Evolutionary conservation across 2,797 vertebrate species (phyloP).

Genomic region (Anniella stebbinsi): DNA sequence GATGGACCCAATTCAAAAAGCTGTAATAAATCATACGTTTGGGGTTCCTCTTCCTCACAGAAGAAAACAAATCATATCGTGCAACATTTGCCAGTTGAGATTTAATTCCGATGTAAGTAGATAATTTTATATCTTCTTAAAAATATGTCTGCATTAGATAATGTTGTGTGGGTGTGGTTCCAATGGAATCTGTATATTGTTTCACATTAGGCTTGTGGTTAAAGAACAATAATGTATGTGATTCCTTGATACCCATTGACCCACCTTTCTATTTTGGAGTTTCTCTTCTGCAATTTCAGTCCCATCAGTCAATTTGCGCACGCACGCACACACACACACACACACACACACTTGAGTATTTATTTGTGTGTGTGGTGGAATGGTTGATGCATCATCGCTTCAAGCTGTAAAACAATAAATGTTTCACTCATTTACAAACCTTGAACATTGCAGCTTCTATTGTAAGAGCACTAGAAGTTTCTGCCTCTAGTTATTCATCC

Average conservation of each 20-base stretch:
- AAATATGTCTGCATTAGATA: conserved; percentile 59
- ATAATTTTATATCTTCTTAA: conserved; percentile 69
- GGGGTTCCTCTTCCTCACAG: conserved; percentile 89
- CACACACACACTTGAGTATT: too few relatives aligned
- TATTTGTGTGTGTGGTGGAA: conserved; percentile 10
- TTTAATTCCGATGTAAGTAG: conserved; percentile 98
- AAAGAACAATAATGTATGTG: conserved; percentile 49
- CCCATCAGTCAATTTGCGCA: conserved; percentile 30
- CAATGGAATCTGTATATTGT: conserved; percentile 55
- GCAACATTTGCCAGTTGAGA: conserved; percentile 96
- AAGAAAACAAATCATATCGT: conserved; percentile 94
- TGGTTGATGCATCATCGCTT: conserved; percentile 39
- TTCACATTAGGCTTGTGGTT: conserved; percentile 53
- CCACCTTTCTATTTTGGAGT: conserved; percentile 40
- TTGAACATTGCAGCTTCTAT: conserved; percentile 14
- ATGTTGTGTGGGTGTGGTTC: conserved; percentile 40
- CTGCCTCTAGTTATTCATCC: neutral
- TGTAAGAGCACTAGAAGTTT: neutral
- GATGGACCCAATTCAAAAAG: conserved; percentile 99
- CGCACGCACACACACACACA: neutral
- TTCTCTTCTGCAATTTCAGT: conserved; percentile 46
- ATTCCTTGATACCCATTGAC: conserved; percentile 32
- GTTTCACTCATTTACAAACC: conserved; percentile 30
- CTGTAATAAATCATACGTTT: conserved; percentile 96
- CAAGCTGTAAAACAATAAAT: conserved; percentile 25